Percentiles rank a stretch among this genome's conserved stretches.
phyloP scores from a whole-genome alignment of 2,888 invertebrate genomes.

The Ophion ventricosus region DNA sequence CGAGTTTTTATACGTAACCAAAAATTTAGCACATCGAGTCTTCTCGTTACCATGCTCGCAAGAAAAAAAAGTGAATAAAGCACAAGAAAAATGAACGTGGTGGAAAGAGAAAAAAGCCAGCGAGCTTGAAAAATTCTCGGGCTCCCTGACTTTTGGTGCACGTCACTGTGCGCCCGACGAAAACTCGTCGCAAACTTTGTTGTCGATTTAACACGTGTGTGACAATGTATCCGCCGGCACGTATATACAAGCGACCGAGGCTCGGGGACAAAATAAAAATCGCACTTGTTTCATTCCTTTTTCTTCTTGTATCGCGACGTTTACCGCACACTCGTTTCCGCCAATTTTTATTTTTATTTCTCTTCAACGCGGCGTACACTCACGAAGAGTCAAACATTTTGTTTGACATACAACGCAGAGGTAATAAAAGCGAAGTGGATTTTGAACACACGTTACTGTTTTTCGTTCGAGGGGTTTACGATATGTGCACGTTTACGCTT shows the following conservation, averaged over 20 bases:
- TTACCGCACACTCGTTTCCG: background rate
- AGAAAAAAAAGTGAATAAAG: background rate
- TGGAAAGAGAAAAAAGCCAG: conserved; percentile 20
- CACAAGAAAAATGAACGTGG: background rate
- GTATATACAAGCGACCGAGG: background rate
- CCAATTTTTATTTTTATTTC: conserved; percentile 21
- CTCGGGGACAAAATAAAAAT: conserved; percentile 10
- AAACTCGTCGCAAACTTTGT: conserved; percentile 78
- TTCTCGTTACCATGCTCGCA: background rate
- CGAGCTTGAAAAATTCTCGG: conserved; percentile 52
- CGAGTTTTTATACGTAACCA: conserved; percentile 14
- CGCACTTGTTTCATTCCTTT: background rate
- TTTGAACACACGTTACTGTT: too few species aligned
- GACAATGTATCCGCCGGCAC: conserved; percentile 17
- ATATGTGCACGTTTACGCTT: too few species aligned
- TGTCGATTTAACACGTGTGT: conserved; percentile 79
- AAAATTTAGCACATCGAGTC: background rate
- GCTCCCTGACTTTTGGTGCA: conserved; percentile 62
- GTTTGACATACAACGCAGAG: background rate
- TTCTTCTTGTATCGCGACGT: background rate
- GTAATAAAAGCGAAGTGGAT: background rate
- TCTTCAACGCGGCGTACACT: background rate
- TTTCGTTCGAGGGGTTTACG: too few species aligned
- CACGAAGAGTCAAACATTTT: background rate
- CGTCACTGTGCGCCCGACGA: conserved; percentile 76